These are phyloP conservation scores for Ceratina japonica DNA, from an alignment of 1,140 invertebrate genomes.

Conservation along the genomic window DNA sequence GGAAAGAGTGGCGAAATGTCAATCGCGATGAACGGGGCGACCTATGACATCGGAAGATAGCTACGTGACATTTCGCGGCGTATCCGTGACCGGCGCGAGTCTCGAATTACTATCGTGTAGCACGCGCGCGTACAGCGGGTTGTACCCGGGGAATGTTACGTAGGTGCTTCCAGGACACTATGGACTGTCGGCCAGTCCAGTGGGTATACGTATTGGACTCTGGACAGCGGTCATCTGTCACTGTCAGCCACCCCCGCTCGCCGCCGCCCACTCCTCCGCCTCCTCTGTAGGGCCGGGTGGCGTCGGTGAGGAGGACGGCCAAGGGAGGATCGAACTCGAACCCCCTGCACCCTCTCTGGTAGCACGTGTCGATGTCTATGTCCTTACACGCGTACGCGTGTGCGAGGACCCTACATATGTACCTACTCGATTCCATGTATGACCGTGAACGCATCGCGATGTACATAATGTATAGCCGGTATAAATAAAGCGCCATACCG, in stretches of 20 bases:
- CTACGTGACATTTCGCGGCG: slow-evolving; percentile 68
- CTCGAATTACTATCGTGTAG: slow-evolving; percentile 62
- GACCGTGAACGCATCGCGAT: slow-evolving; percentile 37
- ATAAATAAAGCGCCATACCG: slow-evolving; percentile 64
- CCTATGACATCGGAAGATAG: slow-evolving; percentile 61
- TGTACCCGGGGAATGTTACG: slow-evolving; percentile 56
- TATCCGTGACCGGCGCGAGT: slow-evolving; percentile 62
- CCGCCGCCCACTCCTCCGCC: slow-evolving; percentile 10
- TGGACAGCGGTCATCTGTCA: slow-evolving; percentile 73
- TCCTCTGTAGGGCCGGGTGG: slow-evolving; percentile 52
- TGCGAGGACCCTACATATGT: slow-evolving; percentile 41
- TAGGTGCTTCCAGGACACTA: slow-evolving; percentile 61
- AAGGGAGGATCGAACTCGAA: slow-evolving; percentile 62
- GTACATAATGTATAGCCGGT: slow-evolving; percentile 47
- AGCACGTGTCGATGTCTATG: slow-evolving; percentile 72
- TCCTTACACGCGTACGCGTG: slow-evolving; percentile 52
- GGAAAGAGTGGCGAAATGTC: slow-evolving; percentile 56
- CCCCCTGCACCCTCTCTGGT: slow-evolving; percentile 49
- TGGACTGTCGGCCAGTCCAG: slow-evolving; percentile 61
- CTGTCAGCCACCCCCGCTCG: slow-evolving; percentile 63
- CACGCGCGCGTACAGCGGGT: slow-evolving; percentile 13
- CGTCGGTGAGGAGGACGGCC: slow-evolving; percentile 57
- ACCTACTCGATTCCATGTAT: slow-evolving; percentile 7
- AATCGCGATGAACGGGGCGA: slow-evolving; percentile 58
- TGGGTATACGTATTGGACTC: slow-evolving; percentile 68